phyloP scores from a whole-genome alignment of 2,113 vertebrate genomes.

The Zingel zingel region DNA sequence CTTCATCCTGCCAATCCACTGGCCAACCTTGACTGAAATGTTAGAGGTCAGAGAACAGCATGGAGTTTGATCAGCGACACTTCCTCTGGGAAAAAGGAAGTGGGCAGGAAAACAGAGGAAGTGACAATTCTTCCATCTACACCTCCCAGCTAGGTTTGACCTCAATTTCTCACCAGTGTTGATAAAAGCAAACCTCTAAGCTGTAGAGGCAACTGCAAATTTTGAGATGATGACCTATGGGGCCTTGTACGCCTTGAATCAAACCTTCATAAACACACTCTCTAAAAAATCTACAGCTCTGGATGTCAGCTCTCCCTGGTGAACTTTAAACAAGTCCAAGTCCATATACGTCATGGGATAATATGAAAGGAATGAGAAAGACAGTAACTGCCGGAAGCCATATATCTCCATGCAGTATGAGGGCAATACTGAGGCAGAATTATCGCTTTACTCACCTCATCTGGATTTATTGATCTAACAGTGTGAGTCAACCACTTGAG shows the following conservation, averaged over 20 bases:
- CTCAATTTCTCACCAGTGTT: constrained; percentile 40
- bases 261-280: constrained; percentile 23
- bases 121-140: constrained; percentile 49
- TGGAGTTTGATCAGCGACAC: constrained; percentile 41
- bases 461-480: constrained; percentile 71
- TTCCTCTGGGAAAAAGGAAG: constrained; percentile 68
- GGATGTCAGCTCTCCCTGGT: constrained; percentile 27
- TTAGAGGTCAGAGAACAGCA: constrained; percentile 71
- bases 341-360: constrained; percentile 43
- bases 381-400: constrained; percentile 41
- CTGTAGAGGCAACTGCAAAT: constrained; percentile 16
- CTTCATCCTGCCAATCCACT: constrained; percentile 40
- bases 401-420: constrained; percentile 55
- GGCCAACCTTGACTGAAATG: constrained; percentile 49
- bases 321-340: constrained; percentile 27
- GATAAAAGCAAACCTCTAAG: constrained; percentile 38
- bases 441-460: constrained; percentile 56
- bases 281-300: constrained; percentile 38
- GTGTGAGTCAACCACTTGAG: constrained; percentile 65
- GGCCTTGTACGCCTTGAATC: not conserved
- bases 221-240: constrained; percentile 15
- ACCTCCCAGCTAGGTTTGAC: constrained; percentile 28
- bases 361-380: constrained; percentile 50
- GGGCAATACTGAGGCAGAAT: constrained; percentile 60
- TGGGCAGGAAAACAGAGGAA: constrained; percentile 61